These are phyloP conservation scores for Cataglyphis livida DNA, from an alignment of 2,888 invertebrate genomes.

Conservation along the genomic window DNA sequence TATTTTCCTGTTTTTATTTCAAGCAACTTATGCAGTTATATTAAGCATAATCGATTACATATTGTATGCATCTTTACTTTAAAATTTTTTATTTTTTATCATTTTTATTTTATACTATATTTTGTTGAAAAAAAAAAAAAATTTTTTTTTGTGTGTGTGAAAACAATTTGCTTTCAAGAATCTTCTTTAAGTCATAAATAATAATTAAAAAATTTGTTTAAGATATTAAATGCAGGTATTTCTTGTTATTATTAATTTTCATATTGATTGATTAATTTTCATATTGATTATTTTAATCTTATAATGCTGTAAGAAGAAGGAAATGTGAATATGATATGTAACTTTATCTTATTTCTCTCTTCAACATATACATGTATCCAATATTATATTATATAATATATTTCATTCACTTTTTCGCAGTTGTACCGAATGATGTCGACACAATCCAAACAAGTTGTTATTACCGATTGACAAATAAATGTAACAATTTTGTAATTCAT, in stretches of 20 bases:
- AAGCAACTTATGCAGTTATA: background rate
- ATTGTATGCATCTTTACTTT: background rate
- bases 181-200: too few species aligned
- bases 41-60: background rate
- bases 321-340: background rate
- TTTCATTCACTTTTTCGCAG: background rate
- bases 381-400: slow-evolving; percentile 2
- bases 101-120: background rate
- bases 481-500: background rate
- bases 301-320: background rate
- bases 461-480: slow-evolving; percentile 36
- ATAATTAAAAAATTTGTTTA: background rate
- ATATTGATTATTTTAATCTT: background rate
- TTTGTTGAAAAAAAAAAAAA: too few species aligned
- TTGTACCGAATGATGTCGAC: background rate
- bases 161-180: too few species aligned
- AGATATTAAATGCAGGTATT: background rate
- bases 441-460: background rate
- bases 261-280: background rate
- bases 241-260: background rate
- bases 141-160: too few species aligned
- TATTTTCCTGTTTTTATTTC: background rate
- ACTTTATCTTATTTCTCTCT: background rate
- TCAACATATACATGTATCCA: background rate
- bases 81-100: background rate